These are phyloP conservation scores for Pelosia muscerda DNA, from an alignment of 2,888 invertebrate genomes.

Conservation along the genomic window DNA sequence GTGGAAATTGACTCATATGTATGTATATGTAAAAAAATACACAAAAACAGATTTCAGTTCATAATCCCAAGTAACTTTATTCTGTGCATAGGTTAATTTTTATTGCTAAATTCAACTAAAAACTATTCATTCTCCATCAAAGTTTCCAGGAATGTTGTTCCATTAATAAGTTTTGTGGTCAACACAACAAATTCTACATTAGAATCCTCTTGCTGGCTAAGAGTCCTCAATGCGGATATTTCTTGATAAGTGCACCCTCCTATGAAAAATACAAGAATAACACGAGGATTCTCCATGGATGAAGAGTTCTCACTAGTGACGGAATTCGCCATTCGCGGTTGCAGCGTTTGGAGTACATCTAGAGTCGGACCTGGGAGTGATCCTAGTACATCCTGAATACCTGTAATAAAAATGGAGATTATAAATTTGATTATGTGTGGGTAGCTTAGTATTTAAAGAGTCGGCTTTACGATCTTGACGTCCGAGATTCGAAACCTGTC, in stretches of 20 bases:
- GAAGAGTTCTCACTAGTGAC: conserved; percentile 87
- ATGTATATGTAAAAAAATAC: too few relatives aligned
- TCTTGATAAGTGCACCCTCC: conserved; percentile 99
- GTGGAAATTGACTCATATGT: too few relatives aligned
- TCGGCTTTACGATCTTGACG: too few relatives aligned
- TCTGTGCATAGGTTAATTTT: neutral
- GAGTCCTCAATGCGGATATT: conserved; percentile 91
- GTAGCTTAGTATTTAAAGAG: too few relatives aligned
- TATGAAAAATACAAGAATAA: conserved; percentile 97
- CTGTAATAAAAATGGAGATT: conserved; percentile 60
- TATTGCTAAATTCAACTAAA: neutral
- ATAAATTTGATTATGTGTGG: neutral
- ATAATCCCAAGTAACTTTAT: too few relatives aligned
- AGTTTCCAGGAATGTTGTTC: conserved; percentile 93
- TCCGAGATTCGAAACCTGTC: too few relatives aligned
- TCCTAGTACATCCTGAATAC: conserved; percentile 93
- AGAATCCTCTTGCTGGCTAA: conserved; percentile 92
- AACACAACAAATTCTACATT: conserved; percentile 96
- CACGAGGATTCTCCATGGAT: conserved; percentile 87
- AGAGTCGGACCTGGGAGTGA: conserved; percentile 93
- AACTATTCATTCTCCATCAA: conserved; percentile 85
- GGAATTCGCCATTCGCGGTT: conserved; percentile 86
- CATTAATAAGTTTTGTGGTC: conserved; percentile 97
- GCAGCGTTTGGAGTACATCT: conserved; percentile 88
- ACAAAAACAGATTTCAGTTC: too few relatives aligned